Base-by-base conservation (phyloP, 2,888 invertebrate species). In the Xestia ashworthii region DNA sequence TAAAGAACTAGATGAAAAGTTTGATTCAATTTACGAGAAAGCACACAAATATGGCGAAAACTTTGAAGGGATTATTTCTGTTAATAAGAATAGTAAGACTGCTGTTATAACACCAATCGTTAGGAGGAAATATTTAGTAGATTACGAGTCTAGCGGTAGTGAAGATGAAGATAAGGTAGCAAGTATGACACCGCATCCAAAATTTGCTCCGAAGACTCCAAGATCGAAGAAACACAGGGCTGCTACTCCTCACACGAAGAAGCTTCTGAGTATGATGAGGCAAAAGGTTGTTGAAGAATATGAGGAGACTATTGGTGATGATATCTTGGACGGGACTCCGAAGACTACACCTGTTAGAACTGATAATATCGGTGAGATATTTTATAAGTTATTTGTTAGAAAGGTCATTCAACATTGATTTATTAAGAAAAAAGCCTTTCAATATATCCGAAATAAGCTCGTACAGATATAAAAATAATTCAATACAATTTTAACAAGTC, bases 91-190 rank as follows among this genome's bases (percentile, higher is more conserved):
- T 11, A 93, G 90, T 74, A 96, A 92, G 88, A 96, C 96, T 3
- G 96, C 96, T 58, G 88, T 96, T 0, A 95, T 96, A 75, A 96
- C 96, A 62, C 96, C 96, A 3, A 88, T 95, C 11, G 87, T 96
- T 0, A 92, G 95, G 78, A 94, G 92, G 48, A 93, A 93, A 68
- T 80, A 93, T 89, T 78, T 96, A 62, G 96, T 96, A 3, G 96
- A 96, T 91, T 96, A 96, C 66, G 96, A 95, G 71, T 94, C 91
- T 0, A 96, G 95, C 87, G 96, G 93, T 19, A 93, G 91, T 69
- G 95, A 96, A 71, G 88, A 86, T 38, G 93, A 94, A 60, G 72
- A 75, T 11, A 87, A 90, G 19, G 73, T 78, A 5, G 76, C 87
- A n/a, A 85, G 83, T 14, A 50, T 71, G 46, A 95, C 94, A 5